Evolutionary conservation across 2,113 vertebrate species (phyloP), one percentile per base, ranked within the genome.

Genomic region (Anser brachyrhynchus): DNA sequence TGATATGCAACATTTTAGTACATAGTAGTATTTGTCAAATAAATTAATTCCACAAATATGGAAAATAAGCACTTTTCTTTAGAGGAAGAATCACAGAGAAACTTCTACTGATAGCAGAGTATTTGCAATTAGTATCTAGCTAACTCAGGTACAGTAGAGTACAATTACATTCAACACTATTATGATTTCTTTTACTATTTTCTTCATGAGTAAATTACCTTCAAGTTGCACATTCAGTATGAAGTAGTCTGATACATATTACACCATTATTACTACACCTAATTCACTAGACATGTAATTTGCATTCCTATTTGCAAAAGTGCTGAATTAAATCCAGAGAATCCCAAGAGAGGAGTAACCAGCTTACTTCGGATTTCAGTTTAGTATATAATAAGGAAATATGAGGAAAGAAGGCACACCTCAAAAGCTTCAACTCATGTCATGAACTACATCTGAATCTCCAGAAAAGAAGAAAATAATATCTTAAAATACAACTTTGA

Each of bases 181-280:
- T 88, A 85, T 49, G 57, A 75, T 81, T 93, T 92, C 61, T 94
- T 90, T 55, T 49, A 80, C 55, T 81, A 55, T 88, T 95, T 92
- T 74, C 67, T 91, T 66, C 79, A 71, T 57, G 46, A 94, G 83
- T 57, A 96, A 95, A 92, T 96, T 92, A 95, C 92, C 83, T 95
- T 94, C 61, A 96, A 86, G 92, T 90, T 89, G 20, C 69, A 96
- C 51, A 74, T 70, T 80, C 87, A 81, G 43, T 93, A 92, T 75
- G 74, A 88, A 86, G 79, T 78, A 83, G 65, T 52, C 83, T 0
- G 0, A 31, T 71, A 49, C 57, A 67, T 86, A 94, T 95, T 92
- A 86, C 49, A 81, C 57, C 29, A 78, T 73, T 95, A 92, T 91
- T 95, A 92, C 79, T 84, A 52, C 28, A 78, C 18, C 37, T 90